These are phyloP conservation scores for Anagrus nilaparvatae DNA, from an alignment of 1,140 invertebrate genomes.

Conservation along the genomic window DNA sequence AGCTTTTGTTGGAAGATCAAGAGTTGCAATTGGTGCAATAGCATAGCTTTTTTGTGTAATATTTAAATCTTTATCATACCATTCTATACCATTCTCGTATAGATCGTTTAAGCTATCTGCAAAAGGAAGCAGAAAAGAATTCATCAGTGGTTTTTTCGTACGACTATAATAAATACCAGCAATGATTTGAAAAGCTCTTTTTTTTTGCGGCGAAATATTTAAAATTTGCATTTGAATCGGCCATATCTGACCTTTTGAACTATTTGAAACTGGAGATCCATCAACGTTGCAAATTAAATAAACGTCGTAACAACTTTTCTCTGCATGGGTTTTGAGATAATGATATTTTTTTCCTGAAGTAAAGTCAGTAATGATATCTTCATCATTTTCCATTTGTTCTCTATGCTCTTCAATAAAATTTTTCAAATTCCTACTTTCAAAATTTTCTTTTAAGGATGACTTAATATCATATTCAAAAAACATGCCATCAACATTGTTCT, in stretches of 20 bases:
- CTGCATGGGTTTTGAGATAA: too few species aligned
- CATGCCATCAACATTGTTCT: too few species aligned
- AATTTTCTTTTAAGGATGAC: too few species aligned
- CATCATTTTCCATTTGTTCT: too few species aligned
- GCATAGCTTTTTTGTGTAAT: not conserved
- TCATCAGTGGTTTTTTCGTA: conserved; percentile 9
- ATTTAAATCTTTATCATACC: not conserved
- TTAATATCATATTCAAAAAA: too few species aligned
- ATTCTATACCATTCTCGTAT: not conserved
- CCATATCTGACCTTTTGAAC: conserved; percentile 15
- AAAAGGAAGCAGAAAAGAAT: too few species aligned
- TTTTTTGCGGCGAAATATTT: conserved; percentile 10
- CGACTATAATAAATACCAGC: conserved; percentile 10
- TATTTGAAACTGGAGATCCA: conserved; percentile 12
- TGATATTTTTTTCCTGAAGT: too few species aligned
- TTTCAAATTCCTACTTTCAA: too few species aligned
- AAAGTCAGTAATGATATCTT: too few species aligned
- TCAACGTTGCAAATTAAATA: conserved; percentile 15
- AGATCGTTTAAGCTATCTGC: not conserved
- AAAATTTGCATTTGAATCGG: conserved; percentile 12
- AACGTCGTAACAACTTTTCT: conserved; percentile 10
- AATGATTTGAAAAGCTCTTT: conserved; percentile 11
- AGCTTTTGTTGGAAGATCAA: conserved; percentile 3
- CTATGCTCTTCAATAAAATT: too few species aligned
- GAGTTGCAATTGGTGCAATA: conserved; percentile 1